Percentiles rank a stretch among this genome's conserved stretches.
Conservation (phyloP, 2,113 vertebrate species). For the Pelusios castaneus region DNA sequence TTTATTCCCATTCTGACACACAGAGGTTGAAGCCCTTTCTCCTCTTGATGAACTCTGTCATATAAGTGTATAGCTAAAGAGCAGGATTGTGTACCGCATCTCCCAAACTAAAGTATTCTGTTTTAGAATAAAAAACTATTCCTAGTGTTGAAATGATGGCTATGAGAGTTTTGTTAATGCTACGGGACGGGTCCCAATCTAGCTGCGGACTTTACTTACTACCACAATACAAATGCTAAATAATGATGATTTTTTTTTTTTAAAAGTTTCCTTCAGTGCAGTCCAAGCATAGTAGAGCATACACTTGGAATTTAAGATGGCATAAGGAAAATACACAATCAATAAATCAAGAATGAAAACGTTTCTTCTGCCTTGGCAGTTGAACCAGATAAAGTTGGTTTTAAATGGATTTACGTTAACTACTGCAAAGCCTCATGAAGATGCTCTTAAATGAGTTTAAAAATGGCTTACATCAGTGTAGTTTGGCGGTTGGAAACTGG, state of each 20-base stretch:
- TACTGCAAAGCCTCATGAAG: conserved; percentile 70
- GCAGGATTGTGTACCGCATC: background rate
- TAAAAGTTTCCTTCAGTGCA: background rate
- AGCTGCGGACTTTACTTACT: background rate
- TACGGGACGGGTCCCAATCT: background rate
- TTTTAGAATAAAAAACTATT: background rate
- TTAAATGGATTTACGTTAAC: conserved; percentile 72
- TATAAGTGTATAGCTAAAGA: background rate
- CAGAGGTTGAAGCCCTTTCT: background rate
- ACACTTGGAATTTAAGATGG: conserved; percentile 10
- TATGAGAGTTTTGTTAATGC: background rate
- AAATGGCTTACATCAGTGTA: conserved; percentile 75
- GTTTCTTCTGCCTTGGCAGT: background rate
- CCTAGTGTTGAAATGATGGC: rapidly evolving
- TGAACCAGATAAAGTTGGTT: conserved; percentile 60
- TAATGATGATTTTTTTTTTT: background rate
- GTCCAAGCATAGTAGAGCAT: background rate
- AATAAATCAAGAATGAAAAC: background rate
- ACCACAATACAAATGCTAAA: background rate
- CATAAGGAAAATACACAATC: conserved; percentile 39
- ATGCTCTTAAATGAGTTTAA: conserved; percentile 73
- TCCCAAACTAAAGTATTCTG: background rate
- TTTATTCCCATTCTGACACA: background rate
- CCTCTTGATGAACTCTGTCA: background rate
- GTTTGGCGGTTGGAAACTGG: conserved; percentile 74